Percentiles rank a stretch among this genome's conserved stretches.
phyloP scores from a whole-genome alignment of 2,888 invertebrate genomes.

The Lasius fuliginosus region DNA sequence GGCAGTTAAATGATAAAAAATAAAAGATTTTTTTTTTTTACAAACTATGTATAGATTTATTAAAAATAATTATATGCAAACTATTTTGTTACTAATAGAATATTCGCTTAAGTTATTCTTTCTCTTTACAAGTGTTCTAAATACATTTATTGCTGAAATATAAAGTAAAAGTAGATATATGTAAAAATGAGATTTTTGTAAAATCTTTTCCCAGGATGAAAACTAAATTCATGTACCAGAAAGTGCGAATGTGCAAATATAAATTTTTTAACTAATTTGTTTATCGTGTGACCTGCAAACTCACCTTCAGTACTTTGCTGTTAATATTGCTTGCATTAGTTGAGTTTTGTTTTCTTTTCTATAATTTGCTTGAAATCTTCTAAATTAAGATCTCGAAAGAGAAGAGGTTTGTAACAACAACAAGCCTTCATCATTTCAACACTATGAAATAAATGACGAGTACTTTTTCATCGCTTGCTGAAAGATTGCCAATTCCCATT shows the following conservation, averaged over 20 bases:
- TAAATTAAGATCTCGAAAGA: neutral
- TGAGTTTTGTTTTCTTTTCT: neutral
- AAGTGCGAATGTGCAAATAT: conserved; percentile 5
- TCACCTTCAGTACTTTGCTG: conserved; percentile 23
- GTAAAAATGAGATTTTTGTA: neutral
- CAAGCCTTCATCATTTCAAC: conserved; percentile 9
- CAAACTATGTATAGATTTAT: neutral
- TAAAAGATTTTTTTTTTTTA: neutral
- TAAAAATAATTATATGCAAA: conserved; percentile 21
- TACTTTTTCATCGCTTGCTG: neutral
- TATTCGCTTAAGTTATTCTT: conserved; percentile 68
- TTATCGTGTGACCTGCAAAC: neutral
- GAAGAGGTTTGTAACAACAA: neutral
- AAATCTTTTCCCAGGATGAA: neutral
- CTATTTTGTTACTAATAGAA: conserved; percentile 75
- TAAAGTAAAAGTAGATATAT: neutral
- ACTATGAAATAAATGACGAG: neutral
- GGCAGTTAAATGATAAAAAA: neutral
- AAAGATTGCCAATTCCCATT: conserved; percentile 2
- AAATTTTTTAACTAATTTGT: conserved; percentile 17
- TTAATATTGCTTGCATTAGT: conserved; percentile 22
- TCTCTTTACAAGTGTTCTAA: conserved; percentile 70
- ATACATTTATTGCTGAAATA: conserved; percentile 66
- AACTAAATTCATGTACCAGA: neutral
- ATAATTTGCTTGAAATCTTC: neutral